Evolutionary conservation across 2,113 vertebrate species (phyloP).

Genomic region (Eretmochelys imbricata): DNA sequence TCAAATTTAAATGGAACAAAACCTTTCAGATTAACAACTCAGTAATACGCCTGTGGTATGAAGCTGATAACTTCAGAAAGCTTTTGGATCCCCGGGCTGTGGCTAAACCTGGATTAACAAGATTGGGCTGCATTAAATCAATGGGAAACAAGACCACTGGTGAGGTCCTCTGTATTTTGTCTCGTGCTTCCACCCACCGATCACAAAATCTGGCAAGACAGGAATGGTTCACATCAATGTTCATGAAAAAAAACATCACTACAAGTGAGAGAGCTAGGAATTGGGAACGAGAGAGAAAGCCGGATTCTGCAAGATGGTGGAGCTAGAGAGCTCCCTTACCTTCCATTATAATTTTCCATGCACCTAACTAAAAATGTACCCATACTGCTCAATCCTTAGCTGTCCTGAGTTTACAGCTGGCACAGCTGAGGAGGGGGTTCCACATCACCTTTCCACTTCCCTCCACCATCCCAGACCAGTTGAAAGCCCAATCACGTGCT

Average conservation of each 20-base stretch:
- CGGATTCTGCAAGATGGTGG: not conserved
- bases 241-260: not conserved
- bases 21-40: not conserved
- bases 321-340: not conserved
- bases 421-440: not conserved
- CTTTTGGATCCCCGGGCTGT: not conserved
- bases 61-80: not conserved
- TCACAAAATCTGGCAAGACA: not conserved
- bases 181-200: too few relatives aligned
- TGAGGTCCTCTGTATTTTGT: not conserved
- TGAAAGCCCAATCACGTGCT: not conserved
- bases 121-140: not conserved
- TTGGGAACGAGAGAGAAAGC: not conserved
- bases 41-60: not conserved
- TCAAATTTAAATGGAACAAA: not conserved
- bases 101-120: not conserved
- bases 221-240: too few relatives aligned
- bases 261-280: not conserved
- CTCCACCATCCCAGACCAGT: not conserved
- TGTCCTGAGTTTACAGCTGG: not conserved
- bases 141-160: not conserved
- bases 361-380: not conserved
- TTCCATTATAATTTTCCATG: not conserved
- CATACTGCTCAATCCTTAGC: not conserved
- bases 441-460: not conserved